phyloP scores from a whole-genome alignment of 2,888 invertebrate species.

The Hypercompe scribonia region DNA sequence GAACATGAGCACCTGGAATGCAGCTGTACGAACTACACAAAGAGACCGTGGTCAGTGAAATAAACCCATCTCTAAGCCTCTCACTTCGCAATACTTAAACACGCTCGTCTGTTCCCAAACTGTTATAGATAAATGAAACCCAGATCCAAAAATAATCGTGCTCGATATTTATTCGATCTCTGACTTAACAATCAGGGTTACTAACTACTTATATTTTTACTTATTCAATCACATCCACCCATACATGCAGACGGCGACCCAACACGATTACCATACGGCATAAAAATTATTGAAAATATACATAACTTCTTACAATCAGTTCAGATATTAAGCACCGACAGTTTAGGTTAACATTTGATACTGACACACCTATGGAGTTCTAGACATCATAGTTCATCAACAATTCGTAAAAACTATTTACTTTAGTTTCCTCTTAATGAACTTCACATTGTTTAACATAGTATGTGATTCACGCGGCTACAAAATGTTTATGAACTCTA shows the following conservation, averaged over 20 bases:
- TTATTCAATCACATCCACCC: neutral
- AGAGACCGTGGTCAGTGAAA: constrained; percentile 58
- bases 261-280: neutral
- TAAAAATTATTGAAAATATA: neutral
- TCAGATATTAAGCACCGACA: neutral
- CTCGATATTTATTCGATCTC: too few relatives aligned
- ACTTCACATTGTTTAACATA: neutral
- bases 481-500: constrained; percentile 3
- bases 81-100: too few relatives aligned
- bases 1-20: constrained; percentile 79
- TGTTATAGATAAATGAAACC: too few relatives aligned
- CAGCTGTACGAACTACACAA: constrained; percentile 71
- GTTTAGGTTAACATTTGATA: neutral
- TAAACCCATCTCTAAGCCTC: constrained; percentile 32
- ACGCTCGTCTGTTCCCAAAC: too few relatives aligned
- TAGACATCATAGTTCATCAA: neutral
- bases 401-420: neutral
- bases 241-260: neutral
- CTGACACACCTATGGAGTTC: neutral
- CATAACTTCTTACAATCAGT: neutral
- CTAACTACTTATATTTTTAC: neutral
- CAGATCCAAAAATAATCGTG: too few relatives aligned
- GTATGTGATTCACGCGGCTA: neutral
- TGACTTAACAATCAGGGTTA: too few relatives aligned
- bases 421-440: neutral